phyloP scores from a whole-genome alignment of 2,113 vertebrate genomes.

The Condylura cristata region DNA sequence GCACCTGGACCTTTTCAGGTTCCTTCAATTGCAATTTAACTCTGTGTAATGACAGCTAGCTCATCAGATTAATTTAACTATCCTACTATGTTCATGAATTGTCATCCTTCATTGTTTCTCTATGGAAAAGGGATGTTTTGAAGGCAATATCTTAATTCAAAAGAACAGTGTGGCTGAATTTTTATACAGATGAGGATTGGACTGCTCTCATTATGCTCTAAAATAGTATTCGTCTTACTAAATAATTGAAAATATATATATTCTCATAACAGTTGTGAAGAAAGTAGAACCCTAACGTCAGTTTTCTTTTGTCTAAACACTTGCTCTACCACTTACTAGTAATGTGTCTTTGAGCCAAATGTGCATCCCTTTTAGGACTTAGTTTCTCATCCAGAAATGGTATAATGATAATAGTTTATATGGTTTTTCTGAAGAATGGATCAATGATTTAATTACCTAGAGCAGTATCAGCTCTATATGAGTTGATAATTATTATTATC shows the following conservation, averaged over 20 bases:
- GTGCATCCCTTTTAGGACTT: not conserved
- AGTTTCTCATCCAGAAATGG: not conserved
- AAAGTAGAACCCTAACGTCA: not conserved
- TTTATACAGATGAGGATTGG: not conserved
- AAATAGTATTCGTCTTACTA: not conserved
- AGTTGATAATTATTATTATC: not conserved
- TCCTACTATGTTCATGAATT: not conserved
- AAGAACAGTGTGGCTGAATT: not conserved
- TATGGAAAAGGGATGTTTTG: not conserved
- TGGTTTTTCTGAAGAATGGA: not conserved
- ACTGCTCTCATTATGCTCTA: not conserved
- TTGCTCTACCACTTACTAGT: not conserved
- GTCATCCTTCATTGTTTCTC: not conserved
- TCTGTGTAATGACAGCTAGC: not conserved
- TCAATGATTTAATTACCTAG: not conserved
- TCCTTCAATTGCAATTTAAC: not conserved
- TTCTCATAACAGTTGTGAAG: not conserved
- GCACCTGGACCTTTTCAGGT: not conserved
- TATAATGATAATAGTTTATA: not conserved
- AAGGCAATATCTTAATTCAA: not conserved
- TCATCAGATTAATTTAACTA: not conserved
- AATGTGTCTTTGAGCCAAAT: not conserved
- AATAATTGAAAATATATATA: not conserved
- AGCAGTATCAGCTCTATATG: not conserved
- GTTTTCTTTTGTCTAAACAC: not conserved